A percentile compares a stretch with the other conserved stretches of the same genome.
Conservation (phyloP, 2,113 vertebrate species). For the Pandion haliaetus region DNA sequence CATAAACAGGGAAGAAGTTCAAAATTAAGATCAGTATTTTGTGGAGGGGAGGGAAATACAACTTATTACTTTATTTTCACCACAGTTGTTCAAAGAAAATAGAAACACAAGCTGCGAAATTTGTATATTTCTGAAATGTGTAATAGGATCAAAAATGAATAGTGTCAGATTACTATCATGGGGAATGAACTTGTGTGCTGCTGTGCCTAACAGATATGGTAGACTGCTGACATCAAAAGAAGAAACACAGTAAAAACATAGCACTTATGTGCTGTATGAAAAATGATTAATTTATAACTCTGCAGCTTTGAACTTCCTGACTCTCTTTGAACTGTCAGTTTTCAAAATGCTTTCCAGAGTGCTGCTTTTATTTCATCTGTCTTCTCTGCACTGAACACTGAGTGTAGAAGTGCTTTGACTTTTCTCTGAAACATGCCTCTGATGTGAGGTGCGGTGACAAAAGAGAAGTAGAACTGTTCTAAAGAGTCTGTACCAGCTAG, state of each 20-base stretch:
- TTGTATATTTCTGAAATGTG: neutral
- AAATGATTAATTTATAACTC: slow-evolving; percentile 7
- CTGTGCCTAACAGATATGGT: neutral
- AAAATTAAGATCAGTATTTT: neutral
- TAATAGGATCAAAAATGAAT: neutral
- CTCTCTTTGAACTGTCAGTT: slow-evolving; percentile 13
- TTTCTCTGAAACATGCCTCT: neutral
- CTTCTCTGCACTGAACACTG: neutral
- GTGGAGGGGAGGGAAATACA: neutral
- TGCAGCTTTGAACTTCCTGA: neutral
- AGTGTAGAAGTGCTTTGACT: neutral
- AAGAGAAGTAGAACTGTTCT: neutral
- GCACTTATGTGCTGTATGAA: neutral
- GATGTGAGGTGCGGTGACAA: neutral
- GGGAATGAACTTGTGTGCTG: neutral
- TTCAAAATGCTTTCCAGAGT: neutral
- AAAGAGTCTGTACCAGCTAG: neutral
- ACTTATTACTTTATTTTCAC: neutral
- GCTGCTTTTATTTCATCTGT: neutral
- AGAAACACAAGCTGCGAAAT: neutral
- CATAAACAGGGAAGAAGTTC: neutral
- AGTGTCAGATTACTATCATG: neutral
- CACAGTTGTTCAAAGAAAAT: neutral
- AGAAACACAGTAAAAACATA: neutral
- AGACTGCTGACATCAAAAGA: neutral